Evolutionary conservation across 53 echinoderm and acorn worm species (phyloP).

Genomic region (Henricia sp.): DNA sequence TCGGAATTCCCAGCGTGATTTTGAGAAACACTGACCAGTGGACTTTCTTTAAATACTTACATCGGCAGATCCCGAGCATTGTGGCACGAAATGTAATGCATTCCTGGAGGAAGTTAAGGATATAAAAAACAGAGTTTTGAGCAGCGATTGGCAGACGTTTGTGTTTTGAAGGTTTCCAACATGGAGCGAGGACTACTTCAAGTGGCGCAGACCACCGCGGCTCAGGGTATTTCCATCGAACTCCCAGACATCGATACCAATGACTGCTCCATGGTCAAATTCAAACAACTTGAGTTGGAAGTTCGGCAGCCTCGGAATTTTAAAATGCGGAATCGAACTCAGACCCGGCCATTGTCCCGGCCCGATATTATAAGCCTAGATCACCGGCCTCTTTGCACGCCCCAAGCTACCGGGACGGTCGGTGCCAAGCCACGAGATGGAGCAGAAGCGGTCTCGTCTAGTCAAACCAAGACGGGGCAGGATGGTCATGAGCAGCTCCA

Average conservation of each 20-base stretch:
- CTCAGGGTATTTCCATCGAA: conserved; percentile 6
- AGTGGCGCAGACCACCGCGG: background rate
- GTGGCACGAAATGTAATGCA: no score
- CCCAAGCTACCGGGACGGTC: background rate
- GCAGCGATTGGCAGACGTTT: no score
- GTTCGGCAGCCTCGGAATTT: background rate
- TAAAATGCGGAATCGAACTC: background rate
- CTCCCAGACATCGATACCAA: conserved; percentile 17
- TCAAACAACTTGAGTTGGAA: background rate
- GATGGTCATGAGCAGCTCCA: no score
- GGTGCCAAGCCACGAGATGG: background rate
- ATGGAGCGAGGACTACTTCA: conserved; percentile 24
- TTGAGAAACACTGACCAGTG: no score
- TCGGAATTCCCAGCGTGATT: no score
- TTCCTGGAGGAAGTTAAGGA: no score
- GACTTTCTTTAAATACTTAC: no score
- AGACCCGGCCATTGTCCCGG: background rate
- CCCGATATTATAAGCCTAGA: conserved; percentile 1
- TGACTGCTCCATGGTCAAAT: background rate
- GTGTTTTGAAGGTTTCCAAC: no score
- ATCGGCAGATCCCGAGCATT: no score
- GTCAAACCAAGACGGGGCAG: background rate
- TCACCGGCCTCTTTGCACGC: background rate
- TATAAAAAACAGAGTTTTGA: no score
- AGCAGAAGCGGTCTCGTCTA: background rate